Base-by-base conservation (phyloP, 2,888 invertebrate genomes). In the Atherix ibis region DNA sequence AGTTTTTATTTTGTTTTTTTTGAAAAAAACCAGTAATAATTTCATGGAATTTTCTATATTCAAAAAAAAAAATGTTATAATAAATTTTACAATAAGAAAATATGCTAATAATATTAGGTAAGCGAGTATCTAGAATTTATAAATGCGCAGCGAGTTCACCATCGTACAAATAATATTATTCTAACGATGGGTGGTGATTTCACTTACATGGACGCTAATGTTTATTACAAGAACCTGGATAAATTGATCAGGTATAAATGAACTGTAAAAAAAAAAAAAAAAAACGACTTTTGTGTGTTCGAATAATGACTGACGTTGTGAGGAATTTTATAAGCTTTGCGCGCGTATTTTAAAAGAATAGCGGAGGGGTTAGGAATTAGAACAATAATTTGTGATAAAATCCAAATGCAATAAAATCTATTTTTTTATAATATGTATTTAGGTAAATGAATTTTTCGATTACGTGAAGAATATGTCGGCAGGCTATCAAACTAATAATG, bases 171-270 rank as follows among this genome's bases (percentile, higher is more conserved):
- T 46, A 80, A 91, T 52, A 65, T 87, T 0, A 69, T 84, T 35
- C 54, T 91, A 36, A 84, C 89, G 0, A 91, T 91, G 89, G 92
- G 92, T 1, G 80, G 79, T 18, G 91, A 92, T 61, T 92, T 92
- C 52, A 79, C 80, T 6, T 92, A 83, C 53, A 79, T 79, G 51
- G 73, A 81, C 47, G 88, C 91, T 0, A 64, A 69, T 40, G 69
- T 73, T 56, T 84, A 82, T 73, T 92, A 73, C 59, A 71, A 67
- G 41, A 89, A 88, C 55, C 58, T 91, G 57, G 89, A 92, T 56
- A 83, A 78, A 55, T 63, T 92, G 29, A 89, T 94, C 49, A 70
- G 58, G 60, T 61, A 37, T 27, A 8, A 18, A 25, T 9, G n/a
- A 18, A 25, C 14, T 13, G 16, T 12, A 31, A 14, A 9, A 30